Base-by-base conservation (phyloP, 2,113 vertebrate species). In the Synodontis membranacea region DNA sequence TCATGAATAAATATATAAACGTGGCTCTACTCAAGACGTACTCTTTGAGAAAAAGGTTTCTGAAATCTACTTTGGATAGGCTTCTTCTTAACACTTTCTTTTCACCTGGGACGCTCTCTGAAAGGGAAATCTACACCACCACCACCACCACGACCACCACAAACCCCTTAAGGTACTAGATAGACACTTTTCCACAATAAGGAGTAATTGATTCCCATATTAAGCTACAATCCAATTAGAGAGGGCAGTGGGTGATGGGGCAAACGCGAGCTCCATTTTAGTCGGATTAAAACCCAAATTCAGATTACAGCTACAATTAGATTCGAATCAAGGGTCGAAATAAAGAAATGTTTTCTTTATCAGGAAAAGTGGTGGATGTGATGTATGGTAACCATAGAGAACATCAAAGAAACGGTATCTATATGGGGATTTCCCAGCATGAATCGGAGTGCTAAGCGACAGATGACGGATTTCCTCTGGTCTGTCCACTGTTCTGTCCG, bases 341-440 rank as follows among this genome's bases (percentile, higher is more conserved):
- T 3, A 70, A 7, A 68, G 34, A 68, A 68, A 70, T 39, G 66
- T 23, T 11, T 39, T 42, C 66, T 74, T 25, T 83, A 37, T 37
- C 44, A 64, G 60, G 44, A 68, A 52, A 34, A 14, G 60, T 25
- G 34, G 12, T 31, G 31, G 50, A 42, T 12, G 21, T 54, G 64
- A 70, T 39, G 37, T 25, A 44, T 17, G 66, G 21, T 34, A 54
- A 39, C 25, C 11, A 1, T 28, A 42, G 37, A 9, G n/a, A 83
- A 78, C 72, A 76, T 84, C 21, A 42, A 62, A 85, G 72, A 74
- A 78, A 42, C 0, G 12, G 14, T 80, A 15, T n/a, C n/a, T 52
- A 78, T 9, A 78, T 25, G 74, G 74, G 84, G n/a, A 76, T 62
- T 76, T 48, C 54, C 84, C 54, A 60, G 5, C 39, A 80, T 28